Percentiles rank a stretch among this genome's conserved stretches.
Conservation (phyloP, 2,888 invertebrate species). For the Biston betularia region DNA sequence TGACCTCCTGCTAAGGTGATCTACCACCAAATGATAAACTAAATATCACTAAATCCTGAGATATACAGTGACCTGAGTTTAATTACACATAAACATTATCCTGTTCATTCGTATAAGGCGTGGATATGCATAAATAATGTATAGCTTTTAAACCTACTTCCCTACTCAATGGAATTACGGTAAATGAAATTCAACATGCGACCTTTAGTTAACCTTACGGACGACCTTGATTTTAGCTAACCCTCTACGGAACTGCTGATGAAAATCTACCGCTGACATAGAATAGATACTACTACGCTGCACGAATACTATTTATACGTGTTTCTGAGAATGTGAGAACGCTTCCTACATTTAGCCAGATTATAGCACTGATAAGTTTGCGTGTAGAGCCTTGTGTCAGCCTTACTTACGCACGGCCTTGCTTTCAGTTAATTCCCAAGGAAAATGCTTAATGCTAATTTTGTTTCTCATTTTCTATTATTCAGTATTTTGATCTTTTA, state of each 20-base stretch:
- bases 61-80: too few species aligned
- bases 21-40: too few species aligned
- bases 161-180: conserved; percentile 5
- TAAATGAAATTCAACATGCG: conserved; percentile 14
- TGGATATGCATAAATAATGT: conserved; percentile 16
- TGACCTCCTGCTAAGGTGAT: too few species aligned
- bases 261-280: conserved; percentile 2
- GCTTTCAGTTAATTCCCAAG: conserved; percentile 38
- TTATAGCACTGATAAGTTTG: background rate
- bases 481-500: background rate
- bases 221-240: conserved; percentile 47
- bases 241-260: conserved; percentile 20
- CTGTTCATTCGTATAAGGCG: background rate
- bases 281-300: background rate
- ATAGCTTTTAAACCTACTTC: conserved; percentile 12
- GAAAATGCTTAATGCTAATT: conserved; percentile 8
- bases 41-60: too few species aligned
- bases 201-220: conserved; percentile 34
- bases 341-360: background rate
- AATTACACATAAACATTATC: background rate
- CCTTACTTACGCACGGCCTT: conserved; percentile 46
- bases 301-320: too few species aligned
- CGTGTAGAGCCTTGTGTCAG: background rate
- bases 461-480: background rate
- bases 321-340: background rate